phyloP scores from a whole-genome alignment of 2,113 vertebrate species.

The Aspidoscelis tigris region DNA sequence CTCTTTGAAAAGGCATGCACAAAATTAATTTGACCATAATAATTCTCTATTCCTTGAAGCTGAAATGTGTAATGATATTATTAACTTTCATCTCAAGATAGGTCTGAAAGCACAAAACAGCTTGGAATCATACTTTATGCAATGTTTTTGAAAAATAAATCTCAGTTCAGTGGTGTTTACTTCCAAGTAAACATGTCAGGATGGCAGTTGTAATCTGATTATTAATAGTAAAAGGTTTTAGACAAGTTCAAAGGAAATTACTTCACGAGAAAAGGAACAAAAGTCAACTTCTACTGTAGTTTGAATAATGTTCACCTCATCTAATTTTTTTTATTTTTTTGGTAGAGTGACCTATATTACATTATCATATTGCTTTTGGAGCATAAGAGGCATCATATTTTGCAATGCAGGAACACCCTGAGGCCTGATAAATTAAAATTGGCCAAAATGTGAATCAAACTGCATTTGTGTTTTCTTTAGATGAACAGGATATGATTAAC shows the following conservation, averaged over 20 bases:
- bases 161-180: neutral
- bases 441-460: slow-evolving; percentile 21
- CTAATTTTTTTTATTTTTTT: neutral
- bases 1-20: neutral
- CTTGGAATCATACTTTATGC: neutral
- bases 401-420: neutral
- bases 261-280: neutral
- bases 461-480: neutral
- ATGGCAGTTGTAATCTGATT: neutral
- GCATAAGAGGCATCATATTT: slow-evolving; percentile 1
- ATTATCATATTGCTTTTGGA: slow-evolving; percentile 1
- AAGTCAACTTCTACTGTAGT: neutral
- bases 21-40: neutral
- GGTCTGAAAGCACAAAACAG: neutral
- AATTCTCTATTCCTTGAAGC: too few relatives aligned
- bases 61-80: neutral
- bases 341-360: neutral
- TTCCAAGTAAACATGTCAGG: neutral
- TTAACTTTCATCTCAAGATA: neutral
- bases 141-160: neutral
- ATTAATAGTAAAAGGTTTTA: neutral
- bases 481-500: neutral
- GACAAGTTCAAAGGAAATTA: neutral
- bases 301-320: neutral
- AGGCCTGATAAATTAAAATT: slow-evolving; percentile 5